Conservation (phyloP, 2,797 vertebrate genomes). For the Takifugu ocellatus region DNA sequence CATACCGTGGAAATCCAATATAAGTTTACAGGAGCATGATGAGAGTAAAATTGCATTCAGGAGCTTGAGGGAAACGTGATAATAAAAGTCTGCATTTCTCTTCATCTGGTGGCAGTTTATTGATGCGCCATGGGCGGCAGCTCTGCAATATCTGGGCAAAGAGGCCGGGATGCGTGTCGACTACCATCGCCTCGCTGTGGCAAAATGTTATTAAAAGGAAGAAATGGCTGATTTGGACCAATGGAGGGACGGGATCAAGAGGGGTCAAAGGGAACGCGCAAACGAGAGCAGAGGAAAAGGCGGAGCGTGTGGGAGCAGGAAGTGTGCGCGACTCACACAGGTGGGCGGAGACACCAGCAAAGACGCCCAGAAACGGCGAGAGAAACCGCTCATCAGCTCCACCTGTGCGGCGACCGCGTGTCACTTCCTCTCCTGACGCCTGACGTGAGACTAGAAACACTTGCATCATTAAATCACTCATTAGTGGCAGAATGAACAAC, state of each 20-base stretch:
- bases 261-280: not conserved
- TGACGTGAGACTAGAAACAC: conserved; percentile 18
- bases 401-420: too few relatives aligned
- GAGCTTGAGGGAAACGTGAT: conserved; percentile 35
- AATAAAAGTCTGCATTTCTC: conserved; percentile 35
- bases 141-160: conserved; percentile 37
- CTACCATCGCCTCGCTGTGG: conserved; percentile 13
- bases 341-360: too few relatives aligned
- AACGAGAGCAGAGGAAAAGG: conserved; percentile 17
- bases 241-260: conserved; percentile 18
- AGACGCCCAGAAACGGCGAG: too few relatives aligned
- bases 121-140: conserved; percentile 19
- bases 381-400: too few relatives aligned
- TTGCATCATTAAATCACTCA: conserved; percentile 82
- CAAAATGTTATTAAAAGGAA: conserved; percentile 26
- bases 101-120: conserved; percentile 43
- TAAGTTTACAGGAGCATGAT: conserved; percentile 26
- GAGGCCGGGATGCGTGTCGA: conserved; percentile 32
- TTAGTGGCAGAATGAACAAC: conserved; percentile 79
- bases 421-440: conserved; percentile 41
- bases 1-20: conserved; percentile 33
- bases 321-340: conserved; percentile 50
- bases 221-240: conserved; percentile 20
- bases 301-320: conserved; percentile 22
- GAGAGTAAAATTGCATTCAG: conserved; percentile 31